Conservation (phyloP, 2,797 vertebrate genomes). For the Chrysocyon brachyurus region DNA sequence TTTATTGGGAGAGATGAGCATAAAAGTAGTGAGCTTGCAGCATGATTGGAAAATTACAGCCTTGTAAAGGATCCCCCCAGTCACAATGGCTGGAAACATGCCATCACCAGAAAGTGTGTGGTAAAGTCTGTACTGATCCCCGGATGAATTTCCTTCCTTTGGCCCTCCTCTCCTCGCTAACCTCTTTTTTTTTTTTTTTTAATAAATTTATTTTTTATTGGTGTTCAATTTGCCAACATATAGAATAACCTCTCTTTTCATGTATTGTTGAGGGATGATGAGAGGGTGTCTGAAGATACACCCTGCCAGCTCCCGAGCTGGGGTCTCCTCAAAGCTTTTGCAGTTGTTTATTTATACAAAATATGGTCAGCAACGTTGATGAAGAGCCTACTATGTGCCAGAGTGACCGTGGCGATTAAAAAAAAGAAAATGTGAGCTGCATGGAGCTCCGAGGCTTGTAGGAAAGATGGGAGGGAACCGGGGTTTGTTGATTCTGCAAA, state of each 20-base stretch:
- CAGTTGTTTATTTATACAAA: constrained; percentile 9
- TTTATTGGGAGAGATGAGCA: constrained; percentile 77
- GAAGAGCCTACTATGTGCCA: background rate
- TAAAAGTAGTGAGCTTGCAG: constrained; percentile 71
- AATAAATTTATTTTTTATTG: too few relatives aligned
- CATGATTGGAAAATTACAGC: constrained; percentile 76
- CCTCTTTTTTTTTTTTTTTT: background rate
- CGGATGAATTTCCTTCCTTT: constrained; percentile 20
- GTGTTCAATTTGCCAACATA: too few relatives aligned
- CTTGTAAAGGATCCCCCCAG: constrained; percentile 67
- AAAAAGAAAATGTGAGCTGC: background rate
- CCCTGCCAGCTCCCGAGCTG: background rate
- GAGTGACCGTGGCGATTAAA: background rate
- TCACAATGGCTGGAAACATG: constrained; percentile 48
- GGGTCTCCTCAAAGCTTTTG: constrained; percentile 38
- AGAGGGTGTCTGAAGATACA: constrained; percentile 31
- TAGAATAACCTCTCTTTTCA: background rate
- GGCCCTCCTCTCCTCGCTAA: background rate
- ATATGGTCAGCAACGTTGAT: background rate
- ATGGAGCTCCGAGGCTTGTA: background rate
- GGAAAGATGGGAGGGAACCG: background rate
- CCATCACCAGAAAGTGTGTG: constrained; percentile 25
- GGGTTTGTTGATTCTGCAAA: background rate
- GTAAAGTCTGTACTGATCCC: constrained; percentile 40
- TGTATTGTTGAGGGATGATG: constrained; percentile 58